phyloP scores from a whole-genome alignment of 2,888 invertebrate genomes.

The Leptopilina myrica region DNA sequence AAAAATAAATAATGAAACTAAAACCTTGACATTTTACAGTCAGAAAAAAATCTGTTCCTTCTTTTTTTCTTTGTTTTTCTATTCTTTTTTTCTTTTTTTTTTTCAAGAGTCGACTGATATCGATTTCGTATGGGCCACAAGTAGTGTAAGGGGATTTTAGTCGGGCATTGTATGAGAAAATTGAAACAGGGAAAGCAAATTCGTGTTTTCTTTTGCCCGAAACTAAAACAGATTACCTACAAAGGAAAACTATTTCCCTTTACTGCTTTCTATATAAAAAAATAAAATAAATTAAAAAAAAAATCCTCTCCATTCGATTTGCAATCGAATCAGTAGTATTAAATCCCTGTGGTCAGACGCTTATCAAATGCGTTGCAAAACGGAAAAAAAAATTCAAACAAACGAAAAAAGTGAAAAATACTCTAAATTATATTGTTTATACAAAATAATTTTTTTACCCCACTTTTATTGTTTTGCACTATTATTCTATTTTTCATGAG shows the following conservation, averaged over 20 bases:
- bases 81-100: not conserved
- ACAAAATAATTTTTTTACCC: too few species aligned
- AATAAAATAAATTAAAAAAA: not conserved
- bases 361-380: not conserved
- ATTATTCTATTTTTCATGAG: too few species aligned
- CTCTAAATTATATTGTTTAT: too few species aligned
- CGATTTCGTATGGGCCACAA: conserved; percentile 20
- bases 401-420: too few species aligned
- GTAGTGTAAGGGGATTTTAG: conserved; percentile 36
- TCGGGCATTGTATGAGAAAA: conserved; percentile 13
- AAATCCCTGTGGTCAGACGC: conserved; percentile 14
- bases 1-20: too few species aligned
- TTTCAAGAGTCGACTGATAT: conserved; percentile 13
- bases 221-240: conserved; percentile 24
- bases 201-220: conserved; percentile 4
- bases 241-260: conserved; percentile 32
- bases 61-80: not conserved
- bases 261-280: not conserved
- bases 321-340: conserved; percentile 29
- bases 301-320: conserved; percentile 6
- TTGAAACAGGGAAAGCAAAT: conserved; percentile 30
- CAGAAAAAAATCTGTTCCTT: too few species aligned
- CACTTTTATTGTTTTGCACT: too few species aligned
- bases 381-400: not conserved
- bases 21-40: too few species aligned